Percentiles rank a stretch among this genome's conserved stretches.
Evolutionary conservation across 1,140 invertebrate genomes (phyloP).

Genomic region (Aphis gossypii): DNA sequence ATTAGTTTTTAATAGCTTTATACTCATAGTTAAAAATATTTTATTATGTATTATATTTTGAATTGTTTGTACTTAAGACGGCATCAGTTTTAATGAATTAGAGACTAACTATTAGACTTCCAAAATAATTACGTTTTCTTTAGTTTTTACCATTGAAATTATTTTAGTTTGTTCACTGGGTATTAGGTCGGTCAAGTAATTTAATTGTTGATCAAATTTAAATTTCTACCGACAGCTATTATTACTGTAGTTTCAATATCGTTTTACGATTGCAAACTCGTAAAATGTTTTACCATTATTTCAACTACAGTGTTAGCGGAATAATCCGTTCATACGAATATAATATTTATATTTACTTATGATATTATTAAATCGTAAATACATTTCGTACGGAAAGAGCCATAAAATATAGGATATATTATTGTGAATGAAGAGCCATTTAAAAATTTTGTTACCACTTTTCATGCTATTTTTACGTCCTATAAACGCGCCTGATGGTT

Average conservation of each 20-base stretch:
- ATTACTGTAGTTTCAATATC: background rate
- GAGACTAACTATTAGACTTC: background rate
- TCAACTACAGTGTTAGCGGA: background rate
- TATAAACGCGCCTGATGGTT: background rate
- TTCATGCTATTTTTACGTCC: background rate
- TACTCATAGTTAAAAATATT: too few relatives aligned
- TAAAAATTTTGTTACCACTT: background rate
- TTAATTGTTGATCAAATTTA: background rate
- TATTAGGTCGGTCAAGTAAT: background rate
- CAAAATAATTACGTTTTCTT: background rate
- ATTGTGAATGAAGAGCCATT: constrained; percentile 17
- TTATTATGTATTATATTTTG: too few relatives aligned
- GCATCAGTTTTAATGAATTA: background rate
- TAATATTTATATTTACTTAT: constrained; percentile 37
- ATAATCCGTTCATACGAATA: background rate
- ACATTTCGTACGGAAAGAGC: background rate
- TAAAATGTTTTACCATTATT: background rate
- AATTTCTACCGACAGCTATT: background rate
- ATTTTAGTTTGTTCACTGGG: background rate
- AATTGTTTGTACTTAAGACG: background rate
- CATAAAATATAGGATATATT: constrained; percentile 1
- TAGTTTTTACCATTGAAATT: background rate
- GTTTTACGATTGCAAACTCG: background rate
- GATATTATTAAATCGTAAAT: constrained; percentile 22
- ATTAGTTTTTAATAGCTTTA: background rate